Evolutionary conservation across 2,797 vertebrate genomes (phyloP), one percentile per base, ranked within the genome.

Genomic region (Enteromius thamalakanensis): DNA sequence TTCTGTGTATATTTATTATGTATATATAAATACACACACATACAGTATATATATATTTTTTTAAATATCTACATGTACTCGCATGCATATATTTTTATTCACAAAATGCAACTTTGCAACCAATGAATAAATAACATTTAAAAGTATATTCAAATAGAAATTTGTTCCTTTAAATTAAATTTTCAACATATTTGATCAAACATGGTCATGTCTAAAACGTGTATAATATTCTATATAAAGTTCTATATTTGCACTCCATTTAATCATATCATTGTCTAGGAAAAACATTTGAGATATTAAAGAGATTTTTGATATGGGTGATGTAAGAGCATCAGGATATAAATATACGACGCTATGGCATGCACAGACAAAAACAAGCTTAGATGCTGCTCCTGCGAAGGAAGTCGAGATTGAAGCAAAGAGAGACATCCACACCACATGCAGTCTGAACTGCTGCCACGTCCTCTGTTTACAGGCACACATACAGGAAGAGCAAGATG

Each of bases 401-500:
- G 47, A 76, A 60, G 51, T 74, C 72, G 42, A 34, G 40, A 79
- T 42, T 32, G 64, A 49, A 84, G 71, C 76, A 86, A 62, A 76
- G 23, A 70, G 81, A 49, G 40, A 81, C 23, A 68, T 19, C 51
- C 74, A 87, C 86, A 55, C 51, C 17, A 78, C 83, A 86, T 87
- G 75, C 32, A 53, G 62, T 55, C 64, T 69, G 77, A 53, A 68
- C 47, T 40, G 47, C 47, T 69, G 64, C 15, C 80, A 84, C 85
- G 85, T 89, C 79, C 76, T 74, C 77, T 75, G 83, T 80, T 84
- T 88, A 87, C 51, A 29, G 45, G 42, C 64, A 32, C 32, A 49
- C 62, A 15, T 23, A 75, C 69, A 85, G 21, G 26, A 65, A 76
- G 89, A 87, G 74, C 89, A 51, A 79, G 76, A 89, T 26, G 80